Evolutionary conservation across 1,140 invertebrate genomes (phyloP).

Genomic region (Philopotamus ludificatus): DNA sequence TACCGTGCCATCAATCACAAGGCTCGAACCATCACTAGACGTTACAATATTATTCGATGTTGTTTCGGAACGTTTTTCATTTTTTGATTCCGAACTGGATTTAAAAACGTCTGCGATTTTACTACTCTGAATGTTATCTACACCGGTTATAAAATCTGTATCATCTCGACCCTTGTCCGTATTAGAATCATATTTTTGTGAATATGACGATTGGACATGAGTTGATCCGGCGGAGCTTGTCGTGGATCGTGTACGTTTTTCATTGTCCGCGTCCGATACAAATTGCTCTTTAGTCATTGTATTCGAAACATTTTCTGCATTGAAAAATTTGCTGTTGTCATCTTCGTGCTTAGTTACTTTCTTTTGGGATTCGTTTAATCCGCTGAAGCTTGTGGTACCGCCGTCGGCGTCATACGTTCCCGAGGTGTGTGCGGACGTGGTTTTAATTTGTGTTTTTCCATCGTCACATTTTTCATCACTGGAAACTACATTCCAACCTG

Average conservation of each 20-base stretch:
- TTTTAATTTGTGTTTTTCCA: slow-evolving; percentile 50
- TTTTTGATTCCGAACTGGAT: slow-evolving; percentile 16
- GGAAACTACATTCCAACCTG: slow-evolving; percentile 54
- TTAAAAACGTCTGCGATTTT: slow-evolving; percentile 10
- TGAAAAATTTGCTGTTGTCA: slow-evolving; percentile 61
- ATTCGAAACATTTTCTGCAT: slow-evolving; percentile 57
- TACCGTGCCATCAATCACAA: slow-evolving; percentile 39
- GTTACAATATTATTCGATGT: slow-evolving; percentile 43
- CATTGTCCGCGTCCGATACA: slow-evolving; percentile 56
- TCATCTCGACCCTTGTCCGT: slow-evolving; percentile 10
- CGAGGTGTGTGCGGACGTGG: slow-evolving; percentile 50
- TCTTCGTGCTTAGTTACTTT: slow-evolving; percentile 62
- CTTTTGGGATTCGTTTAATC: slow-evolving; percentile 58
- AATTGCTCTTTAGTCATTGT: slow-evolving; percentile 62
- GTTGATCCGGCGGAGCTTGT: slow-evolving; percentile 52
- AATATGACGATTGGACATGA: slow-evolving; percentile 42
- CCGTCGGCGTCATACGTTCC: slow-evolving; percentile 62
- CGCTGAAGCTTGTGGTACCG: slow-evolving; percentile 60
- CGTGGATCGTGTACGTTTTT: slow-evolving; percentile 50
- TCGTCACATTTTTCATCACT: slow-evolving; percentile 52
- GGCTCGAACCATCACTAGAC: slow-evolving; percentile 38
- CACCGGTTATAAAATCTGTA: slow-evolving; percentile 8
- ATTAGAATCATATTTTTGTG: slow-evolving; percentile 23
- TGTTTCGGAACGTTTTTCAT: slow-evolving; percentile 41
- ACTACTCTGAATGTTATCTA: neutral